These are phyloP conservation scores for Tetropium fuscum DNA, from an alignment of 2,888 invertebrate species.

Conservation along the genomic window DNA sequence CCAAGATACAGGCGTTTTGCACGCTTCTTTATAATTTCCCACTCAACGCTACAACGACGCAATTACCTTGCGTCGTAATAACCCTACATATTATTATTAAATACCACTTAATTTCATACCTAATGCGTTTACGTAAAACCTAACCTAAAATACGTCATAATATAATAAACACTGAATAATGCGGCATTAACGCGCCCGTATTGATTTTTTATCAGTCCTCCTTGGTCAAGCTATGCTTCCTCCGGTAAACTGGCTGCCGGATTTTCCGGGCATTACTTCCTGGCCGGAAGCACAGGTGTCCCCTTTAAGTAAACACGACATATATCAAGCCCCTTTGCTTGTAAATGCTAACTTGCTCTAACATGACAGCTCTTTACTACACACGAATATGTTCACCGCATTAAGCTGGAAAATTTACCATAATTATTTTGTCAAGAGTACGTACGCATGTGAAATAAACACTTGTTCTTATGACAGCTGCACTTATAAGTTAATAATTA, in stretches of 20 bases:
- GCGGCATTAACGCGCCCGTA: constrained; percentile 2
- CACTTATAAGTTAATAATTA: constrained; percentile 43
- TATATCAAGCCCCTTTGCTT: constrained; percentile 28
- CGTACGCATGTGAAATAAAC: constrained; percentile 43
- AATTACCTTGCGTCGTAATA: too few relatives aligned
- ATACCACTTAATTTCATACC: too few relatives aligned
- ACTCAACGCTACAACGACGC: too few relatives aligned
- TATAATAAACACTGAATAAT: not conserved
- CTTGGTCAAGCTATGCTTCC: constrained; percentile 46
- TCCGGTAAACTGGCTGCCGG: constrained; percentile 48
- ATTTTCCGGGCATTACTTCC: constrained; percentile 58
- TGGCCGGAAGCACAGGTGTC: constrained; percentile 62
- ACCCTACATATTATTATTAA: too few relatives aligned
- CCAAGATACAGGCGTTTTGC: too few relatives aligned
- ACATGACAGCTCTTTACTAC: constrained; percentile 25
- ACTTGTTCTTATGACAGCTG: constrained; percentile 45
- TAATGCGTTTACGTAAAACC: too few relatives aligned
- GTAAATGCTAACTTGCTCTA: constrained; percentile 23
- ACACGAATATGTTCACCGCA: constrained; percentile 45
- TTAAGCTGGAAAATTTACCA: constrained; percentile 43
- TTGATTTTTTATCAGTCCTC: constrained; percentile 25
- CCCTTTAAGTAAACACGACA: constrained; percentile 61
- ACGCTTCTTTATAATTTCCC: too few relatives aligned
- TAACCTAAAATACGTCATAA: not conserved
- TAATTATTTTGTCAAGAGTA: constrained; percentile 46